phyloP scores from a whole-genome alignment of 1,140 invertebrate species.

The Zaprionus kolodkinae region DNA sequence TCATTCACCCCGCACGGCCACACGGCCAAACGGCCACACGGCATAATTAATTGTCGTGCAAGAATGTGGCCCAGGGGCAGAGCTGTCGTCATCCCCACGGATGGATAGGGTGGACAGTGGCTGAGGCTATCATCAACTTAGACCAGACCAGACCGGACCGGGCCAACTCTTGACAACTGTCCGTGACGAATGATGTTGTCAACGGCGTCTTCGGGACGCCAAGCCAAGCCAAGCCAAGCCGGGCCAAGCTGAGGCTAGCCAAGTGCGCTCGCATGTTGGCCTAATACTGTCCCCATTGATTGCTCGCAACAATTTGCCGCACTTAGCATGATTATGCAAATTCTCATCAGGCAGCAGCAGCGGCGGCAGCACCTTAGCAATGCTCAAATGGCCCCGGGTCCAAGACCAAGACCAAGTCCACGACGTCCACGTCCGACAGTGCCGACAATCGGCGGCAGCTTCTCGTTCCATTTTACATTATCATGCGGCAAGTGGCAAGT shows the following conservation, averaged over 20 bases:
- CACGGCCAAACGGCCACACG: constrained; percentile 4
- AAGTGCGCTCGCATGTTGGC: constrained; percentile 66
- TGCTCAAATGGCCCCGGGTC: constrained; percentile 19
- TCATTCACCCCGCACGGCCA: constrained; percentile 58
- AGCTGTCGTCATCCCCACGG: constrained; percentile 29
- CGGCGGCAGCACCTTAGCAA: neutral
- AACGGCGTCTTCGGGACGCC: constrained; percentile 38
- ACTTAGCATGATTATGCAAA: constrained; percentile 69
- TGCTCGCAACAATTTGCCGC: constrained; percentile 45
- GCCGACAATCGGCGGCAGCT: constrained; percentile 34
- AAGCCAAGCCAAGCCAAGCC: constrained; percentile 30
- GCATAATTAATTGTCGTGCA: constrained; percentile 35
- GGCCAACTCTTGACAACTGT: constrained; percentile 24
- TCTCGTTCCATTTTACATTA: constrained; percentile 40
- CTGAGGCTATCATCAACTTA: constrained; percentile 17
- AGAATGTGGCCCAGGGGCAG: constrained; percentile 24
- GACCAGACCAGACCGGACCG: neutral
- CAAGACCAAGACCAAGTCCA: constrained; percentile 13
- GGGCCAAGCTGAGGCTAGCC: neutral
- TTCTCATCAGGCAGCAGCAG: constrained; percentile 25
- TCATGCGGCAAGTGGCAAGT: constrained; percentile 32
- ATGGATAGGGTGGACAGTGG: neutral
- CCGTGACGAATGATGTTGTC: constrained; percentile 64
- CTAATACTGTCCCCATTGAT: constrained; percentile 67
- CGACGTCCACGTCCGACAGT: constrained; percentile 20